Evolutionary conservation across 1,140 invertebrate species (phyloP), one percentile per base, ranked within the genome.

Genomic region (Ostrea edulis): DNA sequence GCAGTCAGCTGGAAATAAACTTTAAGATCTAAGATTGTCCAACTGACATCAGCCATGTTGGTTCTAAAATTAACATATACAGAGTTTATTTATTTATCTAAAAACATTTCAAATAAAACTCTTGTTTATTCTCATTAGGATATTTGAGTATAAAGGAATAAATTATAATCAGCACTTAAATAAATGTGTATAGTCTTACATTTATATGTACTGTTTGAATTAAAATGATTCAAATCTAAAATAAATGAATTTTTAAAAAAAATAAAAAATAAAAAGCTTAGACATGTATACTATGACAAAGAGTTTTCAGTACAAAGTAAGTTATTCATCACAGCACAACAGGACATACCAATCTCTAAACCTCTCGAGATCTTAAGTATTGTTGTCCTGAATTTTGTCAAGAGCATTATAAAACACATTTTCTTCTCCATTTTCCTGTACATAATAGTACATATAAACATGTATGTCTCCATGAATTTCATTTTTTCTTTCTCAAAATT

Each of bases 271-370:
- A n/a, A n/a, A n/a, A n/a, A n/a, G 35, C 35, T 44, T 44, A 62
- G 55, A 17, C 14, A 62, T 12, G 4, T 58, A 4, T 62, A 62
- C 17, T 17, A 0, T 62, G 55, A 62, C 55, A 62, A 17, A 62
- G 17, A 62, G n/a, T 62, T 62, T 62, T 62, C 55, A 62, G 55
- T 62, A 17, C n/a, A 62, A 17, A 62, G 55, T 62, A n/a, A 20
- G 14, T n/a, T 62, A 62, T 62, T 62, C 55, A 62, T 62, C 17
- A n/a, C 14, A n/a, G 7, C n/a, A 62, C 55, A 71, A 71, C 68
- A 22, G 68, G 68, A 71, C 68, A 71, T 71, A 71, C 68, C 68
- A 35, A 71, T 71, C 68, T 71, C 68, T 14, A 71, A 71, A 29
- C 25, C 68, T 71, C 68, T 71, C 8, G 2, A 9, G 14, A 35